Conservation (phyloP, 2,797 vertebrate species). For the Epinephelus coioides region DNA sequence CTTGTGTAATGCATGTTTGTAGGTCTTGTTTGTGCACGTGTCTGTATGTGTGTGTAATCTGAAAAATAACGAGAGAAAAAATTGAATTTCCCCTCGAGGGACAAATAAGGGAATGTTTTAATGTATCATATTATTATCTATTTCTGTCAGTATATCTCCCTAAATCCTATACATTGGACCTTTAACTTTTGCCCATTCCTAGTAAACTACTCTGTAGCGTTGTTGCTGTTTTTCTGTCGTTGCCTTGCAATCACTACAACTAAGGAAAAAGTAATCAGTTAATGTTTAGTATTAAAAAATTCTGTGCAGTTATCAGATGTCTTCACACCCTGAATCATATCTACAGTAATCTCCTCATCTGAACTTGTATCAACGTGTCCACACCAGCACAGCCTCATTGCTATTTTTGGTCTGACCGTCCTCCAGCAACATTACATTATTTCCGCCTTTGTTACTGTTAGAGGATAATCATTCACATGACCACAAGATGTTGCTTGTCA, state of each 20-base stretch:
- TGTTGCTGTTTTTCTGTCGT: background rate
- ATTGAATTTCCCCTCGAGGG: too few species aligned
- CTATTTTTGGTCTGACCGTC: conserved; percentile 13
- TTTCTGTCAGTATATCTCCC: too few species aligned
- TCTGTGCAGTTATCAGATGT: too few species aligned
- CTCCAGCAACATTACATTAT: conserved; percentile 13
- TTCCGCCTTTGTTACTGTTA: conserved; percentile 11
- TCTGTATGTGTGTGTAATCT: too few species aligned
- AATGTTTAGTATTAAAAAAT: too few species aligned
- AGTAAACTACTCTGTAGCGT: background rate
- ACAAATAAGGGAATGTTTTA: too few species aligned
- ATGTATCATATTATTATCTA: too few species aligned
- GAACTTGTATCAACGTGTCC: conserved; percentile 8
- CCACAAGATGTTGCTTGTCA: conserved; percentile 17
- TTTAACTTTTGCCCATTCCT: background rate
- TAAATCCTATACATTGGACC: too few species aligned
- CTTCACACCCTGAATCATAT: conserved; percentile 17
- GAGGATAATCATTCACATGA: conserved; percentile 16
- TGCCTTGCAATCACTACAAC: background rate
- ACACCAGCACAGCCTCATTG: background rate
- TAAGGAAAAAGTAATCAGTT: background rate
- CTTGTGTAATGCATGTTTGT: too few species aligned
- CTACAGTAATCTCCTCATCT: conserved; percentile 32
- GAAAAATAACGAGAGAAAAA: too few species aligned
- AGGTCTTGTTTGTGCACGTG: too few species aligned